These are phyloP conservation scores for Neotoma lepida DNA, from an alignment of 2,113 vertebrate species.

Conservation along the genomic window DNA sequence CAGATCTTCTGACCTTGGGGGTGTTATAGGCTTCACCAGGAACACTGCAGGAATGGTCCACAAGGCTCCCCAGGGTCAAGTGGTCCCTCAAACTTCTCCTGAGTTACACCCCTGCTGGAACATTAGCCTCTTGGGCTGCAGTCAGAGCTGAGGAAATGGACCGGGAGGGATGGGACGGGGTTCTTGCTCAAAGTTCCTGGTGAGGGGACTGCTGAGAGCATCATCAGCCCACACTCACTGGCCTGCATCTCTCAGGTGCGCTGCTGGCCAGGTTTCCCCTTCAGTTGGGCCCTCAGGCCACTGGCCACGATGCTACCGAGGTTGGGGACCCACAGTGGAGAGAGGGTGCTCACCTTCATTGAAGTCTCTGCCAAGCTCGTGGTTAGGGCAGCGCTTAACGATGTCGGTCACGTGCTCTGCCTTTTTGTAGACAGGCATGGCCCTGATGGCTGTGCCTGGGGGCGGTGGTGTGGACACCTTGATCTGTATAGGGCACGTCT, in stretches of 20 bases:
- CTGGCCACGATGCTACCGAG: not conserved
- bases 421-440: conserved; percentile 99
- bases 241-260: accelerated
- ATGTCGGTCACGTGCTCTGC: conserved; percentile 98
- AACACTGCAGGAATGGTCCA: no score
- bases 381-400: conserved; percentile 98
- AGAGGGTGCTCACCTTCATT: conserved; percentile 91
- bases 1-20: not conserved
- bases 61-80: not conserved
- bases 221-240: accelerated
- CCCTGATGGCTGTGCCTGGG: conserved; percentile 93
- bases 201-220: accelerated
- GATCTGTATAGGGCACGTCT: conserved; percentile 98
- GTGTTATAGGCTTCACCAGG: not conserved
- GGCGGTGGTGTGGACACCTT: conserved; percentile 92
- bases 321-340: not conserved
- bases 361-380: conserved; percentile 96
- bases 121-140: no score
- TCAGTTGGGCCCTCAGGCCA: accelerated
- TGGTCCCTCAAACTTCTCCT: not conserved
- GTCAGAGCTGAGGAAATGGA: not conserved
- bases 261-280: not conserved
- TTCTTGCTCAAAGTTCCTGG: no score
- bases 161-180: no score
- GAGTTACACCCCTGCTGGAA: not conserved